Evolutionary conservation across 2,888 invertebrate genomes (phyloP).

Genomic region (Parnassius mnemosyne): DNA sequence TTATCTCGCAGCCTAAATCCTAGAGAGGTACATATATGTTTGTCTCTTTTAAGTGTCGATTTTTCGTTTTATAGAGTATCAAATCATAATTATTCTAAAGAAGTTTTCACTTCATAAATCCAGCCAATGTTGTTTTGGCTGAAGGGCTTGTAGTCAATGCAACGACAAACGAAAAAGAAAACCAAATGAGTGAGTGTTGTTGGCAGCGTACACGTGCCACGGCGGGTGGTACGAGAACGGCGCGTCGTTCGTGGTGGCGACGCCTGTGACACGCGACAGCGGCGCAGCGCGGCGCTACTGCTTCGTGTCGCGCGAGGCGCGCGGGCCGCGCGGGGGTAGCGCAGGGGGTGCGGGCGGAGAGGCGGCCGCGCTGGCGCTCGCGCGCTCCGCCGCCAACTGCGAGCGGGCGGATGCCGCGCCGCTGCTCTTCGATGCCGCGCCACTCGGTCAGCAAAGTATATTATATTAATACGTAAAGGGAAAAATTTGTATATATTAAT

Average conservation of each 20-base stretch:
- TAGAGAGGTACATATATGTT: too few relatives aligned
- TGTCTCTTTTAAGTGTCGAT: too few relatives aligned
- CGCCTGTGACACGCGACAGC: constrained; percentile 84
- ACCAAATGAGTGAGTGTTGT: too few relatives aligned
- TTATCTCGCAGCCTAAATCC: too few relatives aligned
- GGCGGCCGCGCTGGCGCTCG: constrained; percentile 61
- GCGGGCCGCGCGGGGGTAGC: constrained; percentile 68
- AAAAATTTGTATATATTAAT: too few relatives aligned
- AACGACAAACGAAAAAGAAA: too few relatives aligned
- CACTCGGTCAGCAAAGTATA: constrained; percentile 36
- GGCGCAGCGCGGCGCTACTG: constrained; percentile 86
- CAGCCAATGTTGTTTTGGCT: too few relatives aligned
- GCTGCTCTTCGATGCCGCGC: constrained; percentile 84
- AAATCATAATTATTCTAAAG: too few relatives aligned
- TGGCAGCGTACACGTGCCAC: constrained; percentile 91
- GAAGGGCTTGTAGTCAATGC: too few relatives aligned
- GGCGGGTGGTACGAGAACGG: constrained; percentile 94
- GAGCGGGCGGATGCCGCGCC: constrained; percentile 68
- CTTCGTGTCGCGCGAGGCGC: constrained; percentile 86
- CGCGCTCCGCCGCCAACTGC: constrained; percentile 83
- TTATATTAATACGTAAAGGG: too few relatives aligned
- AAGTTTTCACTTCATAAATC: too few relatives aligned
- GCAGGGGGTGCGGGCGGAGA: constrained; percentile 51
- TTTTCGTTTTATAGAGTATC: too few relatives aligned
- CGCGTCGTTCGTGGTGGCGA: constrained; percentile 91